These are phyloP conservation scores for Terrapene triunguis DNA, from an alignment of 2,113 vertebrate species.

Conservation along the genomic window DNA sequence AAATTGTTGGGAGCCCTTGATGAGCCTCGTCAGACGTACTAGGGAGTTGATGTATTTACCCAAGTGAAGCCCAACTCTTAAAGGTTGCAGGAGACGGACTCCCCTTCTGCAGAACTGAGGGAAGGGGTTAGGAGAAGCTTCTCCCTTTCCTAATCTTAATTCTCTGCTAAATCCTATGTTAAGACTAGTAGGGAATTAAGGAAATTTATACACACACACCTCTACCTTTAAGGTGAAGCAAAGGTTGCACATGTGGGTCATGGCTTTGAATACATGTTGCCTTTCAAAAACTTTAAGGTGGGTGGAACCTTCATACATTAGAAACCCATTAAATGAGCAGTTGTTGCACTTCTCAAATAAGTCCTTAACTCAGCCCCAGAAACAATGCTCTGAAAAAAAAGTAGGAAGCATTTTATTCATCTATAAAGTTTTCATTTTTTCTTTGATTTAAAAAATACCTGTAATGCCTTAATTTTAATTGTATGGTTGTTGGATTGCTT, in stretches of 20 bases:
- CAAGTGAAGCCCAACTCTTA: not conserved
- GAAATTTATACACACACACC: no score
- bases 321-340: accelerated
- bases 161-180: no score
- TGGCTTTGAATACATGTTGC: accelerated
- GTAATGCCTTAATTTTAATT: accelerated
- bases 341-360: not conserved
- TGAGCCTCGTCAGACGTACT: not conserved
- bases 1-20: not conserved
- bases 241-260: not conserved
- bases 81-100: accelerated
- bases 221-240: not conserved
- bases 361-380: not conserved
- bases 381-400: not conserved
- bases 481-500: not conserved
- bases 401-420: accelerated
- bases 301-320: not conserved
- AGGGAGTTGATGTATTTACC: not conserved
- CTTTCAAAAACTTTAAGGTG: not conserved
- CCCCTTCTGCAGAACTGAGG: not conserved
- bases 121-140: not conserved
- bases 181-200: no score
- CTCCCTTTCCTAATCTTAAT: no score
- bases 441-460: no score
- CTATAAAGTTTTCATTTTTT: accelerated